Evolutionary conservation across 2,797 vertebrate species (phyloP).

Genomic region (Enteromius fasciolatus): DNA sequence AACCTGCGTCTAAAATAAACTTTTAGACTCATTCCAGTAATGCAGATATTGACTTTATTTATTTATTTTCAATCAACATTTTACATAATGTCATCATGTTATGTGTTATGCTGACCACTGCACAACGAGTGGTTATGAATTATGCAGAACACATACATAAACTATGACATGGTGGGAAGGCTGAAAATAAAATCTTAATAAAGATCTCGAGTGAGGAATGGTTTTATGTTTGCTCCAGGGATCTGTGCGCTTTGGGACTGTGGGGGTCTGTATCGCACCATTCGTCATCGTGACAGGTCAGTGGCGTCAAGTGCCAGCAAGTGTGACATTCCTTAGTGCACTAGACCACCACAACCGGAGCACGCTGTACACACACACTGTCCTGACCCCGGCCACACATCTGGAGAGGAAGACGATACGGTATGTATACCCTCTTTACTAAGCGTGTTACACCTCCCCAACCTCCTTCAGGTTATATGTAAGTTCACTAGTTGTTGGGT

Average conservation of each 20-base stretch:
- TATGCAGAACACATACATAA: background rate
- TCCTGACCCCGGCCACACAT: slow-evolving; percentile 68
- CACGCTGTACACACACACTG: slow-evolving; percentile 59
- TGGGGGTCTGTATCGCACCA: slow-evolving; percentile 65
- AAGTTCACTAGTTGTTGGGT: slow-evolving; percentile 43
- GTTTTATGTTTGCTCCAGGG: slow-evolving; percentile 31
- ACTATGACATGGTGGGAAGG: slow-evolving; percentile 44
- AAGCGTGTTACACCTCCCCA: slow-evolving; percentile 59
- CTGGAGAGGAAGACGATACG: slow-evolving; percentile 75
- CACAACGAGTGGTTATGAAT: background rate
- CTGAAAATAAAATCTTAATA: slow-evolving; percentile 51
- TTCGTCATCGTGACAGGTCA: slow-evolving; percentile 78
- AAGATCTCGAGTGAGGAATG: slow-evolving; percentile 43
- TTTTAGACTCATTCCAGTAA: background rate
- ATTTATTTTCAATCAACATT: background rate
- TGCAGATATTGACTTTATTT: slow-evolving; percentile 2
- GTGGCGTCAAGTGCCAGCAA: slow-evolving; percentile 75
- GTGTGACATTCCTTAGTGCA: slow-evolving; percentile 71
- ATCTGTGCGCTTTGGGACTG: slow-evolving; percentile 7
- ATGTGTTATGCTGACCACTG: slow-evolving; percentile 10
- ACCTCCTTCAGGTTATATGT: slow-evolving; percentile 64
- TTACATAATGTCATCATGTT: background rate
- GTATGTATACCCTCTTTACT: slow-evolving; percentile 68
- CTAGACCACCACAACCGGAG: slow-evolving; percentile 64
- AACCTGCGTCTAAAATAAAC: slow-evolving; percentile 35